Evolutionary conservation across 2,113 vertebrate genomes (phyloP), one percentile per base, ranked within the genome.

Genomic region (Myotis davidii): DNA sequence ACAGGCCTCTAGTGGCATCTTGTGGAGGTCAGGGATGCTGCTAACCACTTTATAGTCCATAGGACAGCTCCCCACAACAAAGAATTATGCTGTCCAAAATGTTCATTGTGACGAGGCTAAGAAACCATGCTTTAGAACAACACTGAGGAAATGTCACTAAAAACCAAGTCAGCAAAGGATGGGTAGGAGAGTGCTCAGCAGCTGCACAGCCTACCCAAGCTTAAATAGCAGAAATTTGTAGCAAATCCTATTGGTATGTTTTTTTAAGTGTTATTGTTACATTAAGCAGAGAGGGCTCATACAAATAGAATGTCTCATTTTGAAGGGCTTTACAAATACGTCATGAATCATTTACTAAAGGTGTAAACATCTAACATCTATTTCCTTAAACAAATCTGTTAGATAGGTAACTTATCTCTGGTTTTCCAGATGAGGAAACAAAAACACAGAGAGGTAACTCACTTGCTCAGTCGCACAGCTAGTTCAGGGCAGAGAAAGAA

Each of bases 321-420:
- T 70, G 34, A 86, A 90, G 29, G 67, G 21, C 61, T 94, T 85
- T 82, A 45, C 48, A 92, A 81, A 92, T 6, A 76, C 48, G n/a
- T 76, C 50, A 61, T 42, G 48, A 65, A 61, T 25, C 65, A 54
- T 50, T 92, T 82, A 56, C 23, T 37, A 70, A 74, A 65, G 16
- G 18, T 52, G 50, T 91, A 77, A 61, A 83, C 54, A 88, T 39
- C 61, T 88, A 89, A 42, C 14, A 25, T 56, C 42, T 59, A 85
- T 42, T 45, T 23, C 18, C 37, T 78, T 91, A 92, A 84, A 90
- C 54, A 83, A 69, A 89, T 37, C 37, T 89, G 42, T 85, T 73
- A 94, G 37, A 4, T 67, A 48, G 6, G 37, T 56, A 50, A 72
- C 32, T 67, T 67, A 74, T 50, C 73, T 48, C 70, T 92, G 82